Conservation (phyloP, 2,113 vertebrate genomes). For the Chaetorhynchus papuensis region DNA sequence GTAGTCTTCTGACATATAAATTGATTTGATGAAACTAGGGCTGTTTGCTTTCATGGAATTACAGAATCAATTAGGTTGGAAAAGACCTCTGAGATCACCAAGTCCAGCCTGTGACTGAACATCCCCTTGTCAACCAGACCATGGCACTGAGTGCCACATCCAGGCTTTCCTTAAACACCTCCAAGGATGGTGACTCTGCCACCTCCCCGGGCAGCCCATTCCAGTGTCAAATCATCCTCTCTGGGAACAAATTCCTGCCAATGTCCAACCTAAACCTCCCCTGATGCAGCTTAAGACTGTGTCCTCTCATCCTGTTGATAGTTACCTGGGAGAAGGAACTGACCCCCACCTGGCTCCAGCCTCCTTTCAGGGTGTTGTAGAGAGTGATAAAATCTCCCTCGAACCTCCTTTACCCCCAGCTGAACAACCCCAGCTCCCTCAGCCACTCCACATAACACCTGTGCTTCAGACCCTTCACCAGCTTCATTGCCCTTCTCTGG, state of each 20-base stretch:
- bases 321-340: not conserved
- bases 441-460: not conserved
- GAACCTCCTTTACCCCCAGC: not conserved
- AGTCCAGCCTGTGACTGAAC: not conserved
- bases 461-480: not conserved
- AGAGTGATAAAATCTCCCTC: no score
- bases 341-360: not conserved
- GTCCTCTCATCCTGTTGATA: not conserved
- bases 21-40: not conserved
- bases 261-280: not conserved
- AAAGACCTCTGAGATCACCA: not conserved
- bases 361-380: not conserved
- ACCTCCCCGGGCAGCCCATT: not conserved
- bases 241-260: not conserved
- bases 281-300: not conserved
- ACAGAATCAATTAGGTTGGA: not conserved
- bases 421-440: not conserved
- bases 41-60: not conserved
- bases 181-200: not conserved
- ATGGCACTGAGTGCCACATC: not conserved
- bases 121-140: not conserved
- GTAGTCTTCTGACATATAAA: not conserved
- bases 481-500: not conserved
- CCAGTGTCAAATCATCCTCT: no score
- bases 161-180: not conserved